Evolutionary conservation across 2,113 vertebrate species (phyloP), one percentile per base, ranked within the genome.

Genomic region (Ranitomeya variabilis): DNA sequence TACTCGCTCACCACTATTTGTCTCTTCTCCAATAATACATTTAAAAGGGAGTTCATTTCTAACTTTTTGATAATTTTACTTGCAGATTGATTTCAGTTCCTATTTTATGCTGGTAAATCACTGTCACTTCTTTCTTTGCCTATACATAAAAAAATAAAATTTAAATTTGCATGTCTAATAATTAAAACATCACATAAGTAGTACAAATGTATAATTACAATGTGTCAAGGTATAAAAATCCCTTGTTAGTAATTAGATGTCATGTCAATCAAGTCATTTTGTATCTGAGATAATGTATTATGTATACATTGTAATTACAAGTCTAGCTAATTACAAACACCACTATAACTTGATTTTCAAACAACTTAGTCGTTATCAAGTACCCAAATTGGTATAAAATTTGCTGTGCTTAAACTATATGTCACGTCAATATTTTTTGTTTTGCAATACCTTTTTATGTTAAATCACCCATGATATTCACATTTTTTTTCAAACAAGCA

Each of bases 191-290:
- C 62, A 79, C 19, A 55, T 80, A 62, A 74, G 80, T 51, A 83
- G 66, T 74, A 18, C 26, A 45, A 87, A 67, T 69, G 86, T 80
- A 7, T 71, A 87, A 87, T 87, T 87, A 87, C 64, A 82, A 71
- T 82, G 79, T 87, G 66, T 74, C 66, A 82, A 80, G 62, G 86
- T 87, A 45, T 87, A 54, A 11, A 87, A 23, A 79, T 87, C 60
- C 19, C 51, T n/a, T 80, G 86, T 80, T 80, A 66, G 62, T 87
- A 87, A 87, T 87, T 80, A 87, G 79, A 73, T 59, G 62, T 21
- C 57, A 52, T 76, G 79, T 71, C 64, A 83, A 62, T 88, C 79
- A 88, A 83, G 19, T 66, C 31, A 60, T 74, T 51, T 5, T 37
- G 62, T 55, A 83, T 62, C 18, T 62, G 54, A 76, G 87, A 62